phyloP scores from a whole-genome alignment of 1,140 invertebrate species.

The Elymnias hypermnestra region DNA sequence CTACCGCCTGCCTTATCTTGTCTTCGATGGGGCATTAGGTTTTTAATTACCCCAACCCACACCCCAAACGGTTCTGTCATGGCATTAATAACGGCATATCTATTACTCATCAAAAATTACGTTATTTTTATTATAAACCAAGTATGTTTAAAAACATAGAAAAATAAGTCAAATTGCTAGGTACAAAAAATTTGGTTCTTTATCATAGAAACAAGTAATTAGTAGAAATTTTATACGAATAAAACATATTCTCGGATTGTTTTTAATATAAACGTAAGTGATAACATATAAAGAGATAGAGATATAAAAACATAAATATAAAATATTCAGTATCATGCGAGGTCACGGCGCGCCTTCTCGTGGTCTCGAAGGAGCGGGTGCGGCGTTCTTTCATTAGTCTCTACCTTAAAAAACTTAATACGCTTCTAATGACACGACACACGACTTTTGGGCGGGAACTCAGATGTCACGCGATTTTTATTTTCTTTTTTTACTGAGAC shows the following conservation, averaged over 20 bases:
- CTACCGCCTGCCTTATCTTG: slow-evolving; percentile 66
- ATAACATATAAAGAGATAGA: too few relatives aligned
- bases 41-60: slow-evolving; percentile 62
- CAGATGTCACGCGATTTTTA: slow-evolving; percentile 38
- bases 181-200: too few relatives aligned
- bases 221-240: too few relatives aligned
- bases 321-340: too few relatives aligned
- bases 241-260: too few relatives aligned
- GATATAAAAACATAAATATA: too few relatives aligned
- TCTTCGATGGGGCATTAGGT: slow-evolving; percentile 63
- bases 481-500: slow-evolving; percentile 29
- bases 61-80: too few relatives aligned
- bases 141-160: too few relatives aligned
- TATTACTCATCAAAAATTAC: slow-evolving; percentile 6
- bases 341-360: slow-evolving; percentile 41
- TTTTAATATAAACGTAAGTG: too few relatives aligned
- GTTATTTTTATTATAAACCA: too few relatives aligned
- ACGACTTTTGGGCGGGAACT: slow-evolving; percentile 47
- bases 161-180: too few relatives aligned
- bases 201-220: too few relatives aligned
- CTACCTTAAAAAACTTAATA: slow-evolving; percentile 64
- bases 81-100: slow-evolving; percentile 13
- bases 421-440: slow-evolving; percentile 59
- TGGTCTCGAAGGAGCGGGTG: slow-evolving; percentile 67
- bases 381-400: slow-evolving; percentile 61